Conservation (phyloP, 2,888 invertebrate genomes). For the Andrena flavipes region DNA sequence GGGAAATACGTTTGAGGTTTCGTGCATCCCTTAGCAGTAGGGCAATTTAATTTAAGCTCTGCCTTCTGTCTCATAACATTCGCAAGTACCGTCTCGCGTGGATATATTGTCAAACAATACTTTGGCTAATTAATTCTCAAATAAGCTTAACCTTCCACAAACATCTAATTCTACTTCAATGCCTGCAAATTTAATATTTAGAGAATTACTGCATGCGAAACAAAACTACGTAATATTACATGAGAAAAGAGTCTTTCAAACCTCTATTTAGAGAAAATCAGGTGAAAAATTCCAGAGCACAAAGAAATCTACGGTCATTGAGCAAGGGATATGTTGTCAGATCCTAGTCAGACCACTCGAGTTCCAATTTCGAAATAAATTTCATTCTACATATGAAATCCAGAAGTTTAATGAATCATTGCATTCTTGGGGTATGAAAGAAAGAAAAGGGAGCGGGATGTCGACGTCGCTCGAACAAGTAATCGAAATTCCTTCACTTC, state of each 20-base stretch:
- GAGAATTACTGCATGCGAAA: too few relatives aligned
- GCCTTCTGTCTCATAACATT: background rate
- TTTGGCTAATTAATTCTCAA: background rate
- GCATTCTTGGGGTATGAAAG: too few relatives aligned
- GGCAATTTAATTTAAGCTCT: conserved; percentile 17
- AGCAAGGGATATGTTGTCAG: background rate
- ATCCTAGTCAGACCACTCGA: conserved; percentile 4
- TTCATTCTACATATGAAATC: too few relatives aligned
- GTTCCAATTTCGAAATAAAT: too few relatives aligned
- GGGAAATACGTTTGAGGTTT: conserved; percentile 6
- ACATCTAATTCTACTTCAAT: too few relatives aligned
- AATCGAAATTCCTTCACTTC: conserved; percentile 47
- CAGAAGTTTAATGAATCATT: too few relatives aligned
- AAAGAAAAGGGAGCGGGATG: too few relatives aligned
- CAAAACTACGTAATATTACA: too few relatives aligned
- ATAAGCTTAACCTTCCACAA: background rate
- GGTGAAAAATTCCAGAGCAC: background rate
- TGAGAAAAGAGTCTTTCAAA: too few relatives aligned
- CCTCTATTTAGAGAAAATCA: background rate
- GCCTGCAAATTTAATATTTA: too few relatives aligned
- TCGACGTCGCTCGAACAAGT: background rate
- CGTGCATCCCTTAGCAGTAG: conserved; percentile 13
- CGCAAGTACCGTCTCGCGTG: background rate
- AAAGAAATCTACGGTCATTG: background rate
- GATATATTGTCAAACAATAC: background rate